Base-by-base conservation (phyloP, 2,888 invertebrate species). In the Eristalinus sepulchralis region DNA sequence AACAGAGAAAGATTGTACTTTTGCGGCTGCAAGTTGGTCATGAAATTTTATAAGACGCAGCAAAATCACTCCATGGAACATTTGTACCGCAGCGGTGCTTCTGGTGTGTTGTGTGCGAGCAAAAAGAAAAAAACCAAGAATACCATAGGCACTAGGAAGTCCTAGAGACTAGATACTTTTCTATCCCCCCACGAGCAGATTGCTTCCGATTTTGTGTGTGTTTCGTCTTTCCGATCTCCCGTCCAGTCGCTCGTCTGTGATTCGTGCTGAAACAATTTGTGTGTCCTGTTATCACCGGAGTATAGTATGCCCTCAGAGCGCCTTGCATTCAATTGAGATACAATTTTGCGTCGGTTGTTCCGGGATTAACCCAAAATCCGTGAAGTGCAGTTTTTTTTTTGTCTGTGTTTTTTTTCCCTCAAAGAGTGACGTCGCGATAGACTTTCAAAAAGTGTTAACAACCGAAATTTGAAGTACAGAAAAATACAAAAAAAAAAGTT, bases 41-140 rank as follows among this genome's bases (percentile, higher is more conserved):
- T 89, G 92, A 92, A 92, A 90, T 93, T 91, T 93, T 93, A 93
- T 92, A 93, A 93, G 92, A 92, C 91, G 92, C 91, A 91, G 92
- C 92, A 91, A 90, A 90, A 90, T 89, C 90, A 89, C 89, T 89
- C 89, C 90, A 88, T 88, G 91, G 90, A 93, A 92, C 92, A 92
- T 92, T 92, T 92, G 92, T 92, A 92, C 89, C 90, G 90, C 91
- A 92, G 91, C 92, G 91, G 91, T 90, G 90, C 89, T 90, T 90
- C 89, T 89, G 90, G 89, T 89, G 91, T 91, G 92, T 91, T 91
- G 90, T 90, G 91, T 80, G 72, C 71, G 67, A 80, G 84, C 39
- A 20, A 60, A 70, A 39, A 73, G 57, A 47, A 47, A 47, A 47
- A 6, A 47, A 47, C 39, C 4, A 47, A 47, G 6, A 47, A 17